Evolutionary conservation across 2,797 vertebrate genomes (phyloP).

Genomic region (Epinephelus coioides): DNA sequence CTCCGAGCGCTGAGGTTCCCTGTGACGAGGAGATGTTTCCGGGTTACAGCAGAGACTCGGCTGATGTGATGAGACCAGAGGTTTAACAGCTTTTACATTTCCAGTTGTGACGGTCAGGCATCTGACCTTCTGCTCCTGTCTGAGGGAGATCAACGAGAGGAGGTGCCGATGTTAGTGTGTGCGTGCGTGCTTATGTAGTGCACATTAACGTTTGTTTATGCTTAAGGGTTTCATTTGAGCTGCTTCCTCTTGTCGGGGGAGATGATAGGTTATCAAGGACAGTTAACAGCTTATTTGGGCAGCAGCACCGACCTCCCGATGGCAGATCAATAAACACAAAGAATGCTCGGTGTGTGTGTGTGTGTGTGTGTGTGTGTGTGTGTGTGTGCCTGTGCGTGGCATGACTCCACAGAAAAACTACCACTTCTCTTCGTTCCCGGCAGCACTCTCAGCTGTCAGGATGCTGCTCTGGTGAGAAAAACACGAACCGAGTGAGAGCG

Average conservation of each 20-base stretch:
- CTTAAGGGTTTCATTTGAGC: constrained; percentile 47
- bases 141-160: background rate
- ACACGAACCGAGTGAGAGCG: constrained; percentile 11
- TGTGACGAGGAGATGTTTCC: background rate
- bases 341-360: constrained; percentile 13
- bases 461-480: constrained; percentile 38
- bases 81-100: constrained; percentile 1
- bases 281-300: constrained; percentile 50
- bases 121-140: constrained; percentile 3
- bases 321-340: constrained; percentile 41
- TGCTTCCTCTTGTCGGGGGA: constrained; percentile 11
- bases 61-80: background rate
- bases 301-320: constrained; percentile 26
- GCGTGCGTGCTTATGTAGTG: background rate
- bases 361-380: constrained; percentile 20
- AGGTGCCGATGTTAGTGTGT: background rate
- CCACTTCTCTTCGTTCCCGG: constrained; percentile 12
- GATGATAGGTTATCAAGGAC: constrained; percentile 29
- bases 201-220: constrained; percentile 40
- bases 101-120: background rate
- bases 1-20: background rate
- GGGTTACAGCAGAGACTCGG: background rate
- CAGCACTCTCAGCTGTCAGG: constrained; percentile 38
- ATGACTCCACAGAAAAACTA: constrained; percentile 5
- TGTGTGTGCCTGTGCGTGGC: constrained; percentile 1